Conservation (phyloP, 2,797 vertebrate genomes). For the Chromis chromis region DNA sequence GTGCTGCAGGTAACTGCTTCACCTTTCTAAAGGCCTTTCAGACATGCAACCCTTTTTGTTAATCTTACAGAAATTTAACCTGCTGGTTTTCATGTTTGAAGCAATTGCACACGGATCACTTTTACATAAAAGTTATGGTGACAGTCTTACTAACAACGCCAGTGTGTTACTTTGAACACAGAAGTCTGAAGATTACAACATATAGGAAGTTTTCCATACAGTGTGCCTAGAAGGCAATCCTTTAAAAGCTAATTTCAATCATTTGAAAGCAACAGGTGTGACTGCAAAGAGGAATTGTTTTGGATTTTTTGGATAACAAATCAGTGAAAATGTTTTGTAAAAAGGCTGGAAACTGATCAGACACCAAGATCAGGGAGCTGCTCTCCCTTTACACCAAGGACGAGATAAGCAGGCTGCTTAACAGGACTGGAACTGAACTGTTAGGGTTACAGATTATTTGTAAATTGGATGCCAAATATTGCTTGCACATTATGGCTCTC, state of each 20-base stretch:
- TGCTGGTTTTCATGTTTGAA: no score
- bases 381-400: neutral
- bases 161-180: no score
- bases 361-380: neutral
- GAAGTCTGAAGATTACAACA: no score
- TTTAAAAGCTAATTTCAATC: neutral
- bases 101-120: no score
- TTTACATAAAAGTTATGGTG: no score
- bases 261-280: neutral
- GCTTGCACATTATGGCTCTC: no score
- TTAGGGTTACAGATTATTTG: no score
- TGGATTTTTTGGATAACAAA: neutral
- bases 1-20: constrained; percentile 90
- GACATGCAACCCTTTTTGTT: neutral
- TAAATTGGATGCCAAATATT: no score
- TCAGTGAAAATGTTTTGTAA: neutral
- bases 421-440: neutral
- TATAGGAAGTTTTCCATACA: no score
- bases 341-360: neutral
- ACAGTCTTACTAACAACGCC: no score
- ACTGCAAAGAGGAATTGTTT: neutral
- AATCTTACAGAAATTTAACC: neutral
- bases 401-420: neutral
- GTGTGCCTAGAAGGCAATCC: no score
- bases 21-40: neutral